These are phyloP conservation scores for Cephus pulcher DNA, from an alignment of 2,888 invertebrate genomes.

Conservation along the genomic window DNA sequence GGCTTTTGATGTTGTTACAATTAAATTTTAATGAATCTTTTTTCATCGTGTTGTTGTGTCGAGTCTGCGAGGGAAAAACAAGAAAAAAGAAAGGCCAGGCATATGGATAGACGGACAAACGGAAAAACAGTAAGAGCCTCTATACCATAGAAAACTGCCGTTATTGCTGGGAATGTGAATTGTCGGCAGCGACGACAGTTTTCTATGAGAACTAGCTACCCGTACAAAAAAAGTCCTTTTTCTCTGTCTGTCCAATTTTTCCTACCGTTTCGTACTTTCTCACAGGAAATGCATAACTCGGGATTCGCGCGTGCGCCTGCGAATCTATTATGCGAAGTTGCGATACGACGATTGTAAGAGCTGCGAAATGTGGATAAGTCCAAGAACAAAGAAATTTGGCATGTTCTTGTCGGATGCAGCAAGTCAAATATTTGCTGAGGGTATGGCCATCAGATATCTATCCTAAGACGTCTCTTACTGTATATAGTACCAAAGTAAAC, in stretches of 20 bases:
- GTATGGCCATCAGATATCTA: slow-evolving; percentile 8
- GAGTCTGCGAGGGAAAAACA: neutral
- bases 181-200: neutral
- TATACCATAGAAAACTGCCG: neutral
- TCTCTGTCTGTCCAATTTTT: too few species aligned
- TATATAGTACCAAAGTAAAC: slow-evolving; percentile 27
- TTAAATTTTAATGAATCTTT: neutral
- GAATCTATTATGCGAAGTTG: neutral
- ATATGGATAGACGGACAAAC: neutral
- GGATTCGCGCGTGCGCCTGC: neutral
- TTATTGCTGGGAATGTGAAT: neutral
- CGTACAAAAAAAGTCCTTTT: too few species aligned
- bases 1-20: neutral
- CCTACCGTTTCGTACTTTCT: too few species aligned
- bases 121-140: neutral
- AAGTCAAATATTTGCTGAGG: slow-evolving; percentile 48
- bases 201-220: neutral
- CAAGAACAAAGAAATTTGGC: neutral
- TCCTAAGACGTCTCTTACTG: neutral
- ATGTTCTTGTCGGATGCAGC: slow-evolving; percentile 1
- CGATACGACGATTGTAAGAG: neutral
- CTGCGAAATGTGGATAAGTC: neutral
- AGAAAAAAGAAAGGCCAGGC: neutral
- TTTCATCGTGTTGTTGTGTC: neutral
- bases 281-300: neutral